phyloP scores from a whole-genome alignment of 2,797 vertebrate genomes.

The Parambassis ranga region DNA sequence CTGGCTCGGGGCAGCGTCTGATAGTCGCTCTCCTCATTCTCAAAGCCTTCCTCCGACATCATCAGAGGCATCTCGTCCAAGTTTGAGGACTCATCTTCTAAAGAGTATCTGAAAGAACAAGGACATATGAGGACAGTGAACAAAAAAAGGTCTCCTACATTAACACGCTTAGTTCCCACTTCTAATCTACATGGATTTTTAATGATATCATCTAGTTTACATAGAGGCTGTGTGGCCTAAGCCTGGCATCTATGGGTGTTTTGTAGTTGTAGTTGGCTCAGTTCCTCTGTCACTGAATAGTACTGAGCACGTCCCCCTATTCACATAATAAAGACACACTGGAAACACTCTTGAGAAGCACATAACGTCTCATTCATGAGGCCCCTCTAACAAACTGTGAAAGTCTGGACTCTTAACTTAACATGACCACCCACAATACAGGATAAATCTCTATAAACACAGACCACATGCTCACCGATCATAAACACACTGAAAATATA shows the following conservation, averaged over 20 bases:
- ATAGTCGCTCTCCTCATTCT: conserved; percentile 97
- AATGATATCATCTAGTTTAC: too few species aligned
- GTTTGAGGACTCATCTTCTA: conserved; percentile 92
- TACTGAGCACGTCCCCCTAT: conserved; percentile 4
- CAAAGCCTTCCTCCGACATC: conserved; percentile 99
- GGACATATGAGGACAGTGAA: too few species aligned
- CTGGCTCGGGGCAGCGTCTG: conserved; percentile 93
- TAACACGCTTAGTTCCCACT: not conserved
- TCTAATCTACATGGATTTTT: too few species aligned
- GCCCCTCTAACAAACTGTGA: conserved; percentile 2
- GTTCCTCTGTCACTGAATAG: not conserved
- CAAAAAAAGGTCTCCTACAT: too few species aligned
- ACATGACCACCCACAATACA: too few species aligned
- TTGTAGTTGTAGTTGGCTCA: not conserved
- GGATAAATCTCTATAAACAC: too few species aligned
- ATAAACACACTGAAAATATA: too few species aligned
- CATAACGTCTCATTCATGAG: conserved; percentile 51
- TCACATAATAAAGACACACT: conserved; percentile 40
- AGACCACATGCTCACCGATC: too few species aligned
- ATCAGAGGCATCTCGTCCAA: conserved; percentile 99
- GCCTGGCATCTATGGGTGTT: not conserved
- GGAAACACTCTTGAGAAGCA: conserved; percentile 27
- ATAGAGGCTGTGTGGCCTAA: not conserved
- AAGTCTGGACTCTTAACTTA: not conserved
- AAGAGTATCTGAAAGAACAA: conserved; percentile 84